Base-by-base conservation (phyloP, 2,797 vertebrate species). In the Scomberomorus guttatus region DNA sequence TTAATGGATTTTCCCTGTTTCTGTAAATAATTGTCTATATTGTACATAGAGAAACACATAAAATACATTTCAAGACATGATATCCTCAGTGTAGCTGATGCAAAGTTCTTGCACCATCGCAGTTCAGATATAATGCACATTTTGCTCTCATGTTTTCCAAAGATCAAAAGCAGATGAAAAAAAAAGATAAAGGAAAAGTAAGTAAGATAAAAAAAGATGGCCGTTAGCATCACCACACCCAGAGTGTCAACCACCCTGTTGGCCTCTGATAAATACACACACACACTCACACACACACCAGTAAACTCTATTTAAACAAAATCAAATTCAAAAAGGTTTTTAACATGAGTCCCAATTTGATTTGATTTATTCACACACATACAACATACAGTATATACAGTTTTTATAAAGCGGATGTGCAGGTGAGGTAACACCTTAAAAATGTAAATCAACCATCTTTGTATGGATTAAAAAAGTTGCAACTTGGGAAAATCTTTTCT, bases 161-260 rank as follows among this genome's bases (percentile, higher is more conserved):
- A 42, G 13, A 32, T 14, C 17, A 25, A 18, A 15, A 9, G 3
- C 55, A 2, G 44, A 44, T 44, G 42, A 14, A 0, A 15, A 9
- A 62, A 12, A 44, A 15, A 25, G 5, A 14, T 8, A 17, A 17
- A 8, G 18, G 29, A 15, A 27, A 24, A 20, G 15, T 20, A 25
- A 9, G 46, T 3, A 12, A 70, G 56, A 59, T 57, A 57, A 65
- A 27, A n/a, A 34, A 8, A n/a, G 44, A 5, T 71, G 37, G 24
- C 56, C 1, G 66, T 78, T 81, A 1, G 50, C 24, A 37, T 58
- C 3, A 0, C 75, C 79, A 72, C 83, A 61, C 75, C 79, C 83
- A 8, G 39, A 6, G 1, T 27, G 34, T 15, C 9, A 0, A 48
- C 56, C 7, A n/a, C 61, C 57, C 79, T 72, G 79, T 59, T 24